Conservation (phyloP, 2,797 vertebrate genomes). For the Psittacula derbiana region DNA sequence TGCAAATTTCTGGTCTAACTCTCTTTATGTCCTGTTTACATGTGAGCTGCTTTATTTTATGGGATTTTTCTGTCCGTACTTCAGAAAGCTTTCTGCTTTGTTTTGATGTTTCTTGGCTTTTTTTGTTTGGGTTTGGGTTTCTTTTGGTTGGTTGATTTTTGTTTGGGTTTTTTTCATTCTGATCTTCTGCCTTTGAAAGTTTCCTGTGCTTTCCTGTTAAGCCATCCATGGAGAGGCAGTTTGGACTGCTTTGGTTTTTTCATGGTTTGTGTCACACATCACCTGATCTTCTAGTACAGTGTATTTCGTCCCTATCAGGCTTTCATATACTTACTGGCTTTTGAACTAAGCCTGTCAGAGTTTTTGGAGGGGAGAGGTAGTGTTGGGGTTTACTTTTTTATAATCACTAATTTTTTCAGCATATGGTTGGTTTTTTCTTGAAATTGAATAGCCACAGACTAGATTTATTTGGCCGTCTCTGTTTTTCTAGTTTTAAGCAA, state of each 20-base stretch:
- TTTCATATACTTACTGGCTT: not conserved
- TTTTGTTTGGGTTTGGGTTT: not conserved
- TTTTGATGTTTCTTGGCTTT: not conserved
- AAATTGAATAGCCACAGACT: not conserved
- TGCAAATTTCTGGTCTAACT: not conserved
- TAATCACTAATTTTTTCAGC: not conserved
- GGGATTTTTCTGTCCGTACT: not conserved
- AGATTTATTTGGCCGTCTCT: not conserved
- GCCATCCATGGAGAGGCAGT: not conserved
- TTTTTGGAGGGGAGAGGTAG: not conserved
- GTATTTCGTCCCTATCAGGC: not conserved
- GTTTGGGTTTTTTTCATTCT: not conserved
- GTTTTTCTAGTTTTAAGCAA: not conserved
- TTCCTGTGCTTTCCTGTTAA: not conserved
- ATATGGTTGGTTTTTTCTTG: not conserved
- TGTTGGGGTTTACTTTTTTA: not conserved
- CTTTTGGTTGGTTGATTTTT: not conserved
- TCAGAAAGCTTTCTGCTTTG: not conserved
- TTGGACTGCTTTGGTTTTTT: not conserved
- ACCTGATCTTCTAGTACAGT: not conserved
- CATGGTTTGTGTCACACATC: not conserved
- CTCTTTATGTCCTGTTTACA: conserved; percentile 8
- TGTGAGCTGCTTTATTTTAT: not conserved
- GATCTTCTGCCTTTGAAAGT: not conserved
- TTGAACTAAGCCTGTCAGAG: not conserved